Base-by-base conservation (phyloP, 2,797 vertebrate genomes). In the Mergus octosetaceus region DNA sequence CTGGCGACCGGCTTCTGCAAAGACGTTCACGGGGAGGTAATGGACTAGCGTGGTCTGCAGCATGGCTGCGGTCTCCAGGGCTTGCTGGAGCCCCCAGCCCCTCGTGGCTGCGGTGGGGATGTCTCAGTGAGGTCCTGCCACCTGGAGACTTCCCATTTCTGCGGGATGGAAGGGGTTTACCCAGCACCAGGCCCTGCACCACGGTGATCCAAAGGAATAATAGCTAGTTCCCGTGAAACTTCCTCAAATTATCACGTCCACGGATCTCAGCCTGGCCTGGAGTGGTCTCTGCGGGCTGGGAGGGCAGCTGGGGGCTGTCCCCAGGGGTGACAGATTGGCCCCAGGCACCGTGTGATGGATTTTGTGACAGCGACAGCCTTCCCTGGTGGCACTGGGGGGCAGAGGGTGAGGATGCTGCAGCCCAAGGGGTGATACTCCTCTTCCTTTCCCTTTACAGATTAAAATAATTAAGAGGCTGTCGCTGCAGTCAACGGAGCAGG, bases 1-100 rank as follows among this genome's bases (percentile, higher is more conserved):
- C 98, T 99, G 83, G 97, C 96, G 16, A 99, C 99, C 0, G 99
- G 99, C 32, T 99, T 98, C 98, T 99, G 99, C 97, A 99, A 97
- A 96, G 99, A 99, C 17, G 98, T 99, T 25, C 99, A 99, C 0
- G 99, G 99, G 21, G 98, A 99, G 99, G 99, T 99, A 87, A 76
- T 1, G 19, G 34, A 14, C 1, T 9, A 51, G 36, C 47, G 24
- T 8, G 21, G 28, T 32, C 64, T 80, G 39, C 45, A 41, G 41
- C 39, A 36, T 8, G 36, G 36, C 30, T 0, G 2, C 0, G 8
- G n/a, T 61, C 76, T 69, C 32, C 45, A 28, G 66, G 58, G 19
- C 53, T 54, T 89, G 49, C 85, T 13, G 71, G 41, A 41, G 49
- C 78, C 58, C 14, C 15, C 3, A 3, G 43, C 9, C 43, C 64